Percentiles rank a stretch among this genome's conserved stretches.
Conservation (phyloP, 2,113 vertebrate species). For the Protomyctophum bolini region DNA sequence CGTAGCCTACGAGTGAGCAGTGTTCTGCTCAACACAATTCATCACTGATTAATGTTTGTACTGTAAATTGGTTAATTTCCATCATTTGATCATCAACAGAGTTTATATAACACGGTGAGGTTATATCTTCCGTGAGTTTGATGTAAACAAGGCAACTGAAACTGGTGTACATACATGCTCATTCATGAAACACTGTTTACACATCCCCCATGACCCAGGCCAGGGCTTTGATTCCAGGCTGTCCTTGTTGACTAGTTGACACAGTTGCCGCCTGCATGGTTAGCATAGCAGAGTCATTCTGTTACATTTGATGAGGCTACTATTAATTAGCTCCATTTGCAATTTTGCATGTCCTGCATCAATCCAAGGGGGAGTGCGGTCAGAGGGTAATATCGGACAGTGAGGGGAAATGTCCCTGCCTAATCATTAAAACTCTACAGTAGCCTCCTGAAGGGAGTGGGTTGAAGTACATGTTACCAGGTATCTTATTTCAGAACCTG, state of each 20-base stretch:
- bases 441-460: background rate
- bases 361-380: slow-evolving; percentile 27
- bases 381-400: slow-evolving; percentile 55
- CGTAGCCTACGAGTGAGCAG: background rate
- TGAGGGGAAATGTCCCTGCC: slow-evolving; percentile 47
- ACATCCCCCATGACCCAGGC: slow-evolving; percentile 47
- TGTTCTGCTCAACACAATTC: slow-evolving; percentile 12
- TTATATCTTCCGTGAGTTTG: slow-evolving; percentile 19
- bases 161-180: background rate
- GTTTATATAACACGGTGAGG: background rate
- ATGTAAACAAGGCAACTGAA: slow-evolving; percentile 15
- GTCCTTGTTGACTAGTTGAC: slow-evolving; percentile 49
- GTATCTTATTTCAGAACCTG: no score
- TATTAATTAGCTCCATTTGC: slow-evolving; percentile 68
- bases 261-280: slow-evolving; percentile 50
- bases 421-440: background rate
- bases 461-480: no score
- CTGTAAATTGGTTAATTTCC: background rate
- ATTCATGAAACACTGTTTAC: slow-evolving; percentile 48
- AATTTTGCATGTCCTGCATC: slow-evolving; percentile 35
- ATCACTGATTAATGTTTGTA: slow-evolving; percentile 19
- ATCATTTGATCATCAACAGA: background rate
- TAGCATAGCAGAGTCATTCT: slow-evolving; percentile 71
- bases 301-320: slow-evolving; percentile 73
- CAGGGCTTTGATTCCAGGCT: slow-evolving; percentile 37